Evolutionary conservation across 2,797 vertebrate species (phyloP).

Genomic region (Lateolabrax maculatus): DNA sequence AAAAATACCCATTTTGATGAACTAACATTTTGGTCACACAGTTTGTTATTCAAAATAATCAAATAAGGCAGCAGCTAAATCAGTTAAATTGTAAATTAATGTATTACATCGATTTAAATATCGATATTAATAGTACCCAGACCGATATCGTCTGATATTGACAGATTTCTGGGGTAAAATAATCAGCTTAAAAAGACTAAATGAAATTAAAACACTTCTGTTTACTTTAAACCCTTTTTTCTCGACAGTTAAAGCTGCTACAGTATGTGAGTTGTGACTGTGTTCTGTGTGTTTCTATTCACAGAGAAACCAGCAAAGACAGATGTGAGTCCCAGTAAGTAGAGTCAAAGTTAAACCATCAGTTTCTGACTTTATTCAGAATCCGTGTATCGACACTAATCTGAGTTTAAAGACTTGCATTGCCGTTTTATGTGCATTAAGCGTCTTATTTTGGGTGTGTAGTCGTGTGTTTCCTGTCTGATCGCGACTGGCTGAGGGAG

Average conservation of each 20-base stretch:
- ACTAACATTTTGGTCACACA: too few species aligned
- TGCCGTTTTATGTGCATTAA: not conserved
- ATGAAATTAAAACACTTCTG: too few species aligned
- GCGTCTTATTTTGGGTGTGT: not conserved
- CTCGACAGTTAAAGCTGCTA: not conserved
- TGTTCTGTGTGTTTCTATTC: slow-evolving; percentile 14
- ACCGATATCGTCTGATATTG: too few species aligned
- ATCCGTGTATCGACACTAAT: not conserved
- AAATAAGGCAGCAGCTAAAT: too few species aligned
- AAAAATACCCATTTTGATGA: too few species aligned
- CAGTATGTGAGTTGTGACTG: not conserved
- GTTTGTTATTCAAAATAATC: too few species aligned
- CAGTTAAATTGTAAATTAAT: too few species aligned
- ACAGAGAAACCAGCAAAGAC: slow-evolving; percentile 49
- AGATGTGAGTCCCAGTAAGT: slow-evolving; percentile 65
- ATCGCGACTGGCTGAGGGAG: slow-evolving; percentile 67
- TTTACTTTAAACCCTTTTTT: too few species aligned
- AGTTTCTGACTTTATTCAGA: not conserved
- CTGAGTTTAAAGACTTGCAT: not conserved
- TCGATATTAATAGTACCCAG: too few species aligned
- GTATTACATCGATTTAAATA: too few species aligned
- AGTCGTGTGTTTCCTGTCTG: slow-evolving; percentile 72
- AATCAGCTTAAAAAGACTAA: too few species aligned
- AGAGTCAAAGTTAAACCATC: not conserved
- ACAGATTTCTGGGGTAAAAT: too few species aligned